Evolutionary conservation across 2,888 invertebrate genomes (phyloP).

Genomic region (Dexiosoma caninum): DNA sequence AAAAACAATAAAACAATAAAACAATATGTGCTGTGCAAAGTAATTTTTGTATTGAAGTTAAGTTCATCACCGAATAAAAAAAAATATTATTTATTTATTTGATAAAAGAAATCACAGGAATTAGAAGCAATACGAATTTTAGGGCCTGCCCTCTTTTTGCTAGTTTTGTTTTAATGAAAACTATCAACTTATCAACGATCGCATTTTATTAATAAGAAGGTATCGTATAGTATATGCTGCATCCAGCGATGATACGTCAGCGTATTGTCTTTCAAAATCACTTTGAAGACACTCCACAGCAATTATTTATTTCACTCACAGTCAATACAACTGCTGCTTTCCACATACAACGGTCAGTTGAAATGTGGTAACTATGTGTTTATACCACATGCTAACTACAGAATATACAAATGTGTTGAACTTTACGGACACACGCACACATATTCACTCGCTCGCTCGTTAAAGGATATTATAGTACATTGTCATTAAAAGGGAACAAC

Average conservation of each 20-base stretch:
- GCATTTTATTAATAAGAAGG: too few relatives aligned
- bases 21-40: too few relatives aligned
- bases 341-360: conserved; percentile 48
- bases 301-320: conserved; percentile 49
- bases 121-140: too few relatives aligned
- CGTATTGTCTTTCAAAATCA: conserved; percentile 41
- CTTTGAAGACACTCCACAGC: conserved; percentile 11
- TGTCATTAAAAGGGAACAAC: conserved; percentile 18
- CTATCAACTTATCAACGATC: too few relatives aligned
- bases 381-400: conserved; percentile 56
- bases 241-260: conserved; percentile 18
- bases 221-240: too few relatives aligned
- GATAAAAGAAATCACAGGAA: too few relatives aligned
- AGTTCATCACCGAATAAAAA: too few relatives aligned
- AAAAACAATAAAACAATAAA: too few relatives aligned
- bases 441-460: conserved; percentile 3
- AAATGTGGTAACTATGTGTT: conserved; percentile 56
- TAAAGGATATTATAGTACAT: background rate
- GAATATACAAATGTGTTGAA: conserved; percentile 41
- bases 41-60: too few relatives aligned
- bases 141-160: too few relatives aligned
- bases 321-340: conserved; percentile 39
- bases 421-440: conserved; percentile 34
- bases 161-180: too few relatives aligned
- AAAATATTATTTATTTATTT: too few relatives aligned